Conservation (phyloP, 2,888 invertebrate species). For the Mythimna loreyi region DNA sequence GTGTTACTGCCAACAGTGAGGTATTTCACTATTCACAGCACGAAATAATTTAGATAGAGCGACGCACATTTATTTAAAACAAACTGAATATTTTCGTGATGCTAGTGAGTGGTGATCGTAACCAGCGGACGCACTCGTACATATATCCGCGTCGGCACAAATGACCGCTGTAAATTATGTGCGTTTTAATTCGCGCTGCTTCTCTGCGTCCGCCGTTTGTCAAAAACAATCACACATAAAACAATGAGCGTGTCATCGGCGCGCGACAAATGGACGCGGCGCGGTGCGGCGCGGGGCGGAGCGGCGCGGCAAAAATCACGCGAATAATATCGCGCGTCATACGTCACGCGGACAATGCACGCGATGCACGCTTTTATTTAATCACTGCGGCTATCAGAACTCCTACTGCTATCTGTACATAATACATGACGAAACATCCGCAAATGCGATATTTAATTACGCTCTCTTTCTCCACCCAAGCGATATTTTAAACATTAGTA, state of each 20-base stretch:
- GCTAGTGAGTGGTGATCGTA: constrained; percentile 34
- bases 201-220: constrained; percentile 75
- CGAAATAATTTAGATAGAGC: not conserved
- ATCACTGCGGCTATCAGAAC: constrained; percentile 39
- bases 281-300: constrained; percentile 34
- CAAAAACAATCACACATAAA: constrained; percentile 83
- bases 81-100: constrained; percentile 17
- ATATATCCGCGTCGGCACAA: constrained; percentile 66
- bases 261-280: constrained; percentile 62
- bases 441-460: constrained; percentile 27
- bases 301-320: constrained; percentile 52
- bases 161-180: constrained; percentile 78
- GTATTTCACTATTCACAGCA: not conserved
- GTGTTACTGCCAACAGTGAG: constrained; percentile 3
- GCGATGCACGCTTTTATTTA: constrained; percentile 44
- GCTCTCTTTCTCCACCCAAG: not conserved
- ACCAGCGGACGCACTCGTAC: constrained; percentile 43
- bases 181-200: constrained; percentile 75
- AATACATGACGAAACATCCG: not conserved
- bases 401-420: not conserved
- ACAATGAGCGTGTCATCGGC: constrained; percentile 80
- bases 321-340: constrained; percentile 58
- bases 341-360: constrained; percentile 57
- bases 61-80: not conserved
- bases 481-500: constrained; percentile 22